Conservation (phyloP, 1,140 invertebrate species). For the Cyclargus thomasi region DNA sequence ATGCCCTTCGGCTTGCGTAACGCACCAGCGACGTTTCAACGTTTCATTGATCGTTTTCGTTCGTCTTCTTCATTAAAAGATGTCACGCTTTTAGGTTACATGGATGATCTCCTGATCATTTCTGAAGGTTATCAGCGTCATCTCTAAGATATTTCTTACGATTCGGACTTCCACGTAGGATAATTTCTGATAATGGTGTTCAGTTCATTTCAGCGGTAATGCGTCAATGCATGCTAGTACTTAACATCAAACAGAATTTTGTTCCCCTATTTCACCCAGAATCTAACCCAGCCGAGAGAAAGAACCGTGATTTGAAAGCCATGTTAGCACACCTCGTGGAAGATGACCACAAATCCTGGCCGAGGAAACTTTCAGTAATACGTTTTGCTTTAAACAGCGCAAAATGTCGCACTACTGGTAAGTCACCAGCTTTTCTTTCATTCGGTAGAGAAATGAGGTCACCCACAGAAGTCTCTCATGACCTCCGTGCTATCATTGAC, state of each 20-base stretch:
- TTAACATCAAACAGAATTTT: conserved; percentile 34
- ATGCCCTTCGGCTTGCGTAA: no score
- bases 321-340: conserved; percentile 26
- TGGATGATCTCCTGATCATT: no score
- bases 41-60: no score
- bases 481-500: conserved; percentile 33
- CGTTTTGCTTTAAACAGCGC: conserved; percentile 36
- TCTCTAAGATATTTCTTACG: no score
- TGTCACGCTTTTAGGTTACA: no score
- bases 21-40: no score
- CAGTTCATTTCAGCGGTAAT: conserved; percentile 37
- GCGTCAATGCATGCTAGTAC: conserved; percentile 26
- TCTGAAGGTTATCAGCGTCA: no score
- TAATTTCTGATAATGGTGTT: conserved; percentile 32
- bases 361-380: conserved; percentile 24
- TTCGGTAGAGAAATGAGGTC: conserved; percentile 40
- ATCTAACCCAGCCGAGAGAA: conserved; percentile 29
- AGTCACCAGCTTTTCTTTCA: conserved; percentile 52
- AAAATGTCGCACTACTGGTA: conserved; percentile 34
- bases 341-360: conserved; percentile 28
- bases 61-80: no score
- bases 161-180: conserved; percentile 20
- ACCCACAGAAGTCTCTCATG: conserved; percentile 33
- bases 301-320: conserved; percentile 32
- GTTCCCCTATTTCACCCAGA: conserved; percentile 26